Base-by-base conservation (phyloP, 1,140 invertebrate genomes). In the Rhynchophorus ferrugineus region DNA sequence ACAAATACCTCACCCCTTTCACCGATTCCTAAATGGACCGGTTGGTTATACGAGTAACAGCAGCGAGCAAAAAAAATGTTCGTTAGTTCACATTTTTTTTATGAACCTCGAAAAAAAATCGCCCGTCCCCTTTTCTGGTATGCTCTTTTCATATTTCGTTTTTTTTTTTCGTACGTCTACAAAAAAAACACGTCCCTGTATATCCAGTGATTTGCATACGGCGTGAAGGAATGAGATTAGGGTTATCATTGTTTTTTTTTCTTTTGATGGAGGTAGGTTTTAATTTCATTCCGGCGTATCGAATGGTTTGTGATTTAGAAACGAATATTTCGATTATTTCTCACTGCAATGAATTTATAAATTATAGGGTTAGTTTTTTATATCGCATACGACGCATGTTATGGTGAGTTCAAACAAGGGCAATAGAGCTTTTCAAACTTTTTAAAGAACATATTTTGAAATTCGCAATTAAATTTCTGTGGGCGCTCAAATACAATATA, bases 141-240 rank as follows among this genome's bases (percentile, higher is more conserved):
- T 14, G 17, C 37, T 47, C 19, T 47, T 46, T 46, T 46, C 2
- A 16, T 16, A 35, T n/a, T 46, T n/a, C n/a, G n/a, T n/a, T n/a
- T n/a, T 46, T 46, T 47, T 47, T 43, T 43, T 19, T 43, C 22
- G 41, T n/a, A n/a, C n/a, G n/a, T 43, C 11, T 6, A 29, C 5
- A 29, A 29, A 29, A 29, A 29, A 29, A 29, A 29, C 24, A 11
- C 11, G 11, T 29, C 24, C 24, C 24, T 29, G 11, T 29, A 29
- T 29, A 29, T 29, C 24, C 11, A 29, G 24, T 6, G 5, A 29
- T 29, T 29, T 29, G 24, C 24, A 29, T 29, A 11, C 11, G 24
- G 24, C 24, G 11, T 29, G 11, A 29, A 29, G n/a, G 11, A 29
- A 29, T 29, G 11, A 6, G 24, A 11, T 11, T 29, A 29, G 24